A percentile compares a stretch with the other conserved stretches of the same genome.
These are phyloP conservation scores for Procapra przewalskii DNA, from an alignment of 2,113 vertebrate species.

Conservation along the genomic window DNA sequence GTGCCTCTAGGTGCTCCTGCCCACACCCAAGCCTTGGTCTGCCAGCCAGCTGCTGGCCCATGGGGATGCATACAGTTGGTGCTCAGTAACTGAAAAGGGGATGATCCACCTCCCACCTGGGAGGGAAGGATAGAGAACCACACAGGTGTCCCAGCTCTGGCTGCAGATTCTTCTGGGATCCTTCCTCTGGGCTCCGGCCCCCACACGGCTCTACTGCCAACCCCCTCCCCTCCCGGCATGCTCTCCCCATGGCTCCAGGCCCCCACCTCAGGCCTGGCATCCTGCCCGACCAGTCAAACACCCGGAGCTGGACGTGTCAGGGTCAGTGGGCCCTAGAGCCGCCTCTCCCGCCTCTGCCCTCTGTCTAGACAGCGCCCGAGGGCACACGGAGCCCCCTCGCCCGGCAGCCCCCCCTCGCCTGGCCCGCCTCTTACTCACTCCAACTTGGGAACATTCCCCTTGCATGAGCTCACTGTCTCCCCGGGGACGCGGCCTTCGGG, in stretches of 20 bases:
- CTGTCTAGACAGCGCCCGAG: constrained; percentile 62
- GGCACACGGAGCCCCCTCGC: constrained; percentile 50
- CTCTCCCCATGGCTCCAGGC: not conserved
- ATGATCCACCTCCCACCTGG: not conserved
- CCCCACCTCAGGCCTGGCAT: not conserved
- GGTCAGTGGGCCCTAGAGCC: not conserved
- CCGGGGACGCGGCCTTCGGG: constrained; percentile 63
- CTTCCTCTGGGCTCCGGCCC: not conserved
- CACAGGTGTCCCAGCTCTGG: not conserved
- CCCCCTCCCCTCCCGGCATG: not conserved
- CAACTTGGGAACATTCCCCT: constrained; percentile 73
- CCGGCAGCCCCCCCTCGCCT: constrained; percentile 49
- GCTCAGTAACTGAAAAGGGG: not conserved
- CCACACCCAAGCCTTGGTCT: not conserved
- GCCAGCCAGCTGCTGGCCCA: not conserved
- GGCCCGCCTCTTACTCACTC: constrained; percentile 73
- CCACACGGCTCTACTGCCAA: not conserved
- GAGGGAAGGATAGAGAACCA: not conserved
- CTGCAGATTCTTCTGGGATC: not conserved
- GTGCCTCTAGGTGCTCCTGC: not conserved
- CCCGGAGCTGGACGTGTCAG: not conserved
- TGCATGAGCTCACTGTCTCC: constrained; percentile 75
- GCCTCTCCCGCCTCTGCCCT: constrained; percentile 52
- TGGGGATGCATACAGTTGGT: not conserved
- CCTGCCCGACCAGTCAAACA: not conserved